Evolutionary conservation across 1,140 invertebrate species (phyloP).

Genomic region (Papilio glaucus): DNA sequence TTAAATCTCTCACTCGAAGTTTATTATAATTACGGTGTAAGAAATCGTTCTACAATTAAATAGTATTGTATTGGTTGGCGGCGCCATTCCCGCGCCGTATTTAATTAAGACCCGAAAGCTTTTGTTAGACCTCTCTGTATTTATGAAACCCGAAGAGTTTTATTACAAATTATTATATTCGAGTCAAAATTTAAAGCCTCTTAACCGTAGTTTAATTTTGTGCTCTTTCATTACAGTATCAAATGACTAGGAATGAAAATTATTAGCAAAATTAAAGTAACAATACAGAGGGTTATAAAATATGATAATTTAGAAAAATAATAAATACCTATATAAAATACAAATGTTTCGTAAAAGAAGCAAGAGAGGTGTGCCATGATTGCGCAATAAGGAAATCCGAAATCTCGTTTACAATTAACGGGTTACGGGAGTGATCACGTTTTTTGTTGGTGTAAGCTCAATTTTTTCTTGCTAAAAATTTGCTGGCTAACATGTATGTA

Average conservation of each 20-base stretch:
- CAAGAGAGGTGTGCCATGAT: no score
- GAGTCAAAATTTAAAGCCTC: slow-evolving; percentile 10
- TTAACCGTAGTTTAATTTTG: slow-evolving; percentile 18
- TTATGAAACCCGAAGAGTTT: slow-evolving; percentile 54
- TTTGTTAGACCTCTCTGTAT: slow-evolving; percentile 57
- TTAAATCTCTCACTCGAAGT: slow-evolving; percentile 19
- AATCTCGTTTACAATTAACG: no score
- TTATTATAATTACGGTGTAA: slow-evolving; percentile 24
- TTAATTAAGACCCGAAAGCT: slow-evolving; percentile 69
- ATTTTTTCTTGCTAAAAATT: no score
- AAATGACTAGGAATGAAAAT: neutral
- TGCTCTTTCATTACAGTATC: slow-evolving; percentile 1
- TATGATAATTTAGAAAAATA: no score
- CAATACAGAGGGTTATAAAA: no score
- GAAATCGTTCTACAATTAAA: slow-evolving; percentile 73
- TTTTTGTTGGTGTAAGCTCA: no score
- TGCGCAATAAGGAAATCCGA: no score
- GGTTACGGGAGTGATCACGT: no score
- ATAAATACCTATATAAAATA: no score
- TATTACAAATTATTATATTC: slow-evolving; percentile 64
- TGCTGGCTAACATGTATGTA: no score
- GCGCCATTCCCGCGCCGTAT: slow-evolving; percentile 65
- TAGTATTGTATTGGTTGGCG: slow-evolving; percentile 73
- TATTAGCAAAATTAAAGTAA: neutral
- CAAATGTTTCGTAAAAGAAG: no score